Evolutionary conservation across 1,140 invertebrate species (phyloP).

Genomic region (Pseudachorutes palmiensis): DNA sequence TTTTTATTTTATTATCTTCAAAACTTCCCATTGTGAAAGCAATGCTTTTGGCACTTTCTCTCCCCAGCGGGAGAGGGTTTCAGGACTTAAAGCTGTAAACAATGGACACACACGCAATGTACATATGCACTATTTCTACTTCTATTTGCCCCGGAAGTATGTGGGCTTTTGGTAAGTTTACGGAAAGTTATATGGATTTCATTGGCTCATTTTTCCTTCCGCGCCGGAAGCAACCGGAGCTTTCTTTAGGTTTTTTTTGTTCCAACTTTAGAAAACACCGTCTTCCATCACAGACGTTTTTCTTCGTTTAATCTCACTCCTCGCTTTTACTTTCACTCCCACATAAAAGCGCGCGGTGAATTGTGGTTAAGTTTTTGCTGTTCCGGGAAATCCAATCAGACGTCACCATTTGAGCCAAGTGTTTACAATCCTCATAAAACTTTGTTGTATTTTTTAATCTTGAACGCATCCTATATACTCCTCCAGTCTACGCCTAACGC

Average conservation of each 20-base stretch:
- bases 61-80: not conserved
- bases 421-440: not conserved
- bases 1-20: slow-evolving; percentile 1
- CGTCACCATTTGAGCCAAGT: not conserved
- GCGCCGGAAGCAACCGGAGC: not conserved
- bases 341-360: not conserved
- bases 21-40: not conserved
- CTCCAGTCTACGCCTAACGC: too few species aligned
- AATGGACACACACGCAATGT: not conserved
- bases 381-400: not conserved
- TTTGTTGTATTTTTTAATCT: not conserved
- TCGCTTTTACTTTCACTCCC: not conserved
- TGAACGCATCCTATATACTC: too few species aligned
- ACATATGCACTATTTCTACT: not conserved
- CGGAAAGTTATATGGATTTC: not conserved
- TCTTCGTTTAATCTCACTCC: not conserved
- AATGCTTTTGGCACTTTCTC: not conserved
- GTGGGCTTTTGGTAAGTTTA: too few species aligned
- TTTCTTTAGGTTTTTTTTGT: not conserved
- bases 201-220: not conserved
- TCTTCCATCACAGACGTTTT: not conserved
- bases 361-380: not conserved
- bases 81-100: not conserved
- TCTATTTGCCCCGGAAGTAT: too few species aligned
- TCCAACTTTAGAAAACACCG: not conserved